phyloP scores from a whole-genome alignment of 92 coral and sea anemone genomes.

The Parazoanthus swiftii region DNA sequence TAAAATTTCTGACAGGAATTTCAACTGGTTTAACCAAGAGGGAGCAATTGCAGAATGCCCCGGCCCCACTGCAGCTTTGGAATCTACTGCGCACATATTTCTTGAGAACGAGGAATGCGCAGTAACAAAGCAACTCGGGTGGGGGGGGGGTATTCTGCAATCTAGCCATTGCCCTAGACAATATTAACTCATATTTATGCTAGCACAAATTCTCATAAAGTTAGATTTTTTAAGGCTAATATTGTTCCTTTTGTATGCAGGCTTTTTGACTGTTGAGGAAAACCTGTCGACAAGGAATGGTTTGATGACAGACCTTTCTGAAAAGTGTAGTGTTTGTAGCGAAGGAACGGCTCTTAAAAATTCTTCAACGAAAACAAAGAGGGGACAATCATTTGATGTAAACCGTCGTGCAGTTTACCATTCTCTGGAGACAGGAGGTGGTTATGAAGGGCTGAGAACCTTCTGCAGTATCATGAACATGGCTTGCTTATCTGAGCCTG shows the following conservation, averaged over 20 bases:
- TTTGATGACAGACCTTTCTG: constrained; percentile 16
- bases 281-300: constrained; percentile 23
- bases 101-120: too few relatives aligned
- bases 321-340: constrained; percentile 25
- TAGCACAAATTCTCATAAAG: constrained; percentile 10
- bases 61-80: too few relatives aligned
- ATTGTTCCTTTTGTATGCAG: constrained; percentile 21
- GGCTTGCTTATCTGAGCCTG: constrained; percentile 26
- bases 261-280: constrained; percentile 40
- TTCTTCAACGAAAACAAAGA: constrained; percentile 26
- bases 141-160: too few relatives aligned
- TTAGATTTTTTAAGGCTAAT: constrained; percentile 19
- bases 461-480: constrained; percentile 44
- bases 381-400: constrained; percentile 45
- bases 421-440: constrained; percentile 37
- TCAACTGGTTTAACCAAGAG: background rate
- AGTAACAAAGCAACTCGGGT: too few relatives aligned
- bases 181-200: constrained; percentile 25
- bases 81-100: too few relatives aligned
- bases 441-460: constrained; percentile 38
- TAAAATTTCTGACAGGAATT: background rate
- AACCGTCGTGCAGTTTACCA: constrained; percentile 32
- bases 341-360: constrained; percentile 29
- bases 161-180: constrained; percentile 5
- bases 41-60: too few relatives aligned